A percentile compares a stretch with the other conserved stretches of the same genome.
phyloP scores from a whole-genome alignment of 2,113 vertebrate genomes.

The Rhinopomastus cyanomelas region DNA sequence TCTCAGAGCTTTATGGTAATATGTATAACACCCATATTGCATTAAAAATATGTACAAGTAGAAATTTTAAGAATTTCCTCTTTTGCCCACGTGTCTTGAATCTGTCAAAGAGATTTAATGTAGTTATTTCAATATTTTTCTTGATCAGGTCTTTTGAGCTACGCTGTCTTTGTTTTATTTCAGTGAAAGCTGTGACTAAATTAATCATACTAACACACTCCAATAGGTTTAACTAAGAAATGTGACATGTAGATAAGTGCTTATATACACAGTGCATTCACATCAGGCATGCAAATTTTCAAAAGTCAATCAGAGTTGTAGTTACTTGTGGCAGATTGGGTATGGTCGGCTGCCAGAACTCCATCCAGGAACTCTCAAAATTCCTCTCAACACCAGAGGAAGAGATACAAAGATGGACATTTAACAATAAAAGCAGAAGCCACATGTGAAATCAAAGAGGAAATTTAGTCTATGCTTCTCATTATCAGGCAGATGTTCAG shows the following conservation, averaged over 20 bases:
- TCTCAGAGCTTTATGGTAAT: background rate
- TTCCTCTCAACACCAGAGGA: background rate
- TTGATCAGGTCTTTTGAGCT: background rate
- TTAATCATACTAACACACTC: background rate
- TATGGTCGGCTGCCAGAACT: accelerated
- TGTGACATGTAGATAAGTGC: background rate
- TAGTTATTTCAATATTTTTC: background rate
- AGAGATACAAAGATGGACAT: background rate
- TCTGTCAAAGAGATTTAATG: background rate
- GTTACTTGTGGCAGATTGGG: background rate
- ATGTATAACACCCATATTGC: background rate
- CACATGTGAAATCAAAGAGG: accelerated
- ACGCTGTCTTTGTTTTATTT: background rate
- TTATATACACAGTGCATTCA: background rate
- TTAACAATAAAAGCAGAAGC: background rate
- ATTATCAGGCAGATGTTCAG: background rate
- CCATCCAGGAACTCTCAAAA: accelerated
- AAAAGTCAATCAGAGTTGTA: background rate
- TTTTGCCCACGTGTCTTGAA: background rate
- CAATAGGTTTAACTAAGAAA: background rate
- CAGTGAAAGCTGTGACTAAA: background rate
- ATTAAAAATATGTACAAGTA: background rate
- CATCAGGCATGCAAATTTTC: accelerated
- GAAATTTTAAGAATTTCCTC: background rate
- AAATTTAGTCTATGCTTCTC: background rate